Base-by-base conservation (phyloP, 92 coral and sea anemone species). In the Porites evermanni region DNA sequence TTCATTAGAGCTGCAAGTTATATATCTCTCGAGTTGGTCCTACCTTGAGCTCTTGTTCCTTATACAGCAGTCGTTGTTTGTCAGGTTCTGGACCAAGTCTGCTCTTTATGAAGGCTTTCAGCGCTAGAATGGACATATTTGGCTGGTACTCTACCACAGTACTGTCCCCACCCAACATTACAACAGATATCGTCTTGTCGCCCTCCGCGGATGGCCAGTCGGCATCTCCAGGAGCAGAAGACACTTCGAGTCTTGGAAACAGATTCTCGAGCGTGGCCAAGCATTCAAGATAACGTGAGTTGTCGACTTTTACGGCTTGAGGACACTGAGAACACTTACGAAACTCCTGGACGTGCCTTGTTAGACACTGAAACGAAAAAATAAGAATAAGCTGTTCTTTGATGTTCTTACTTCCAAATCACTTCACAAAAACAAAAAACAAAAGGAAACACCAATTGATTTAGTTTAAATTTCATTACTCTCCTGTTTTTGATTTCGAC, bases 121-220 rank as follows among this genome's bases (percentile, higher is more conserved):
- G 80, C 18, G 71, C 75, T 9, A n/a, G 77, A 67, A 97, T 91
- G 12, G 93, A 84, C 95, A 95, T 75, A 14, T 54, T 18, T 69
- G 94, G 89, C 9, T 84, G 72, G 85, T 84, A 93, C 13, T 68
- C 74, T 53, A 97, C 51, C n/a, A 91, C 93, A 11, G 98, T 91
- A 20, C 92, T 86, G 86, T 97, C 99, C 29, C 99, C 99, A 56
- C 98, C 96, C 79, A 97, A 80, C 87, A 95, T 91, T 38, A 92
- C 91, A 58, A 97, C 91, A 64, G 93, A 89, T 19, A 94, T 89
- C 14, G 94, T 88, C 79, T 91, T 16, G 8, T 72, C 68, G 63
- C 53, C 24, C 1, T 18, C 71, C 26, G 64, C 67, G n/a, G 80
- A 83, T 50, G 52, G 12, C 1, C 64, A 51, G 50, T 23, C 66